Base-by-base conservation (phyloP, 2,888 invertebrate species). In the Pseudococcus viburni region DNA sequence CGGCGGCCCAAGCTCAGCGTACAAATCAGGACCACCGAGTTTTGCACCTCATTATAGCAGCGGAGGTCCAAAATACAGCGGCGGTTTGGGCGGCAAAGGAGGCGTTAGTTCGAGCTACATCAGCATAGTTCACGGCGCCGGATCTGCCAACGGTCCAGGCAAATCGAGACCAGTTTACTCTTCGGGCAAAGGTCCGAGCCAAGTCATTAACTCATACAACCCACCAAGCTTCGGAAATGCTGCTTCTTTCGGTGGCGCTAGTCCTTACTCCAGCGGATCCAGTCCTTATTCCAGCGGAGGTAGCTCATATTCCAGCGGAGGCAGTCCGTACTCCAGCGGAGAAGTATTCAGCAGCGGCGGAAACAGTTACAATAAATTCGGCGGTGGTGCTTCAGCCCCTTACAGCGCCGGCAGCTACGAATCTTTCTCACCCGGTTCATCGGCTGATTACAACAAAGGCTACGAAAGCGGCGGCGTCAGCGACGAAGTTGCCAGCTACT, bases 401-500 rank as follows among this genome's bases (percentile, higher is more conserved):
- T 48, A 85, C 39, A 39, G 42, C 19, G 73, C 73, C 17, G 80
- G 80, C 1, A 83, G 80, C 11, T 83, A 83, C 46, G 80, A 83
- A 33, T 83, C 80, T n/a, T 83, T 33, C 22, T 83, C 80, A 5
- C 80, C 80, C 9, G 80, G 39, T 1, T 39, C 80, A 2, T 46
- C 80, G 0, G 39, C 80, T 8, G 80, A 46, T 46, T 83, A 83
- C 73, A 77, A 51, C 19, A 83, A 83, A 51, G 88, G 59, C 7
- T 88, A 88, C 83, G 88, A 88, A 83, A 83, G 80, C 15, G 88
- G 88, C 6, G 88, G 88, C 17, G 83, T 77, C 51, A 88, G 85
- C 39, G 88, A 88, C 80, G 88, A 88, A 15, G 73, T 88, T 12
- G 88, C 46, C 19, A 88, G 88, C 22, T 88, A 88, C 88, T 51